Conservation (phyloP, 2,797 vertebrate species). For the Dallia pectoralis region DNA sequence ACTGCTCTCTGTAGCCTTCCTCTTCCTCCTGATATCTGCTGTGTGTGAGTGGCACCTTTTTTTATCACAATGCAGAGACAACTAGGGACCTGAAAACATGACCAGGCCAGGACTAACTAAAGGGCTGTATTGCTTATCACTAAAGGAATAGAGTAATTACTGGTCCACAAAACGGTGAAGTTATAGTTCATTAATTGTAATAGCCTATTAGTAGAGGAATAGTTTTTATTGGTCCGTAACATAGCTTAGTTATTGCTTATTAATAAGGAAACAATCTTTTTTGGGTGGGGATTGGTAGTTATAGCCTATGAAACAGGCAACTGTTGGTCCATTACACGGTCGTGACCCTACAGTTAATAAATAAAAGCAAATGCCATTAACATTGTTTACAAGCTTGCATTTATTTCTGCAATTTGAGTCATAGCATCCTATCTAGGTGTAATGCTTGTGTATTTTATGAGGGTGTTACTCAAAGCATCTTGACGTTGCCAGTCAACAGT, state of each 20-base stretch:
- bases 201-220: background rate
- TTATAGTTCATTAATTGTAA: background rate
- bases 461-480: background rate
- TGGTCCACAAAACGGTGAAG: background rate
- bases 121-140: background rate
- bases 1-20: constrained; percentile 48
- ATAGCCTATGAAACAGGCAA: background rate
- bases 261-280: background rate
- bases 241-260: background rate
- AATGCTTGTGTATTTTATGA: background rate
- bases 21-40: constrained; percentile 78
- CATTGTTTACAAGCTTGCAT: background rate
- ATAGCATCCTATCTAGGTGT: too few species aligned
- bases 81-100: constrained; percentile 2
- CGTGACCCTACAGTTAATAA: background rate
- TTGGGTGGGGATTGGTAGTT: background rate
- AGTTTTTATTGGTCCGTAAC: background rate
- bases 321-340: background rate
- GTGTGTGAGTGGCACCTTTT: constrained; percentile 72
- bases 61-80: background rate
- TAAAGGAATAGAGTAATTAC: background rate
- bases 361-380: background rate
- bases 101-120: background rate
- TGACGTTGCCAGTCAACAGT: background rate
- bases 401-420: background rate